Percentiles rank a stretch among this genome's conserved stretches.
Conservation (phyloP, 1,140 invertebrate genomes). For the Lepidurus arcticus region DNA sequence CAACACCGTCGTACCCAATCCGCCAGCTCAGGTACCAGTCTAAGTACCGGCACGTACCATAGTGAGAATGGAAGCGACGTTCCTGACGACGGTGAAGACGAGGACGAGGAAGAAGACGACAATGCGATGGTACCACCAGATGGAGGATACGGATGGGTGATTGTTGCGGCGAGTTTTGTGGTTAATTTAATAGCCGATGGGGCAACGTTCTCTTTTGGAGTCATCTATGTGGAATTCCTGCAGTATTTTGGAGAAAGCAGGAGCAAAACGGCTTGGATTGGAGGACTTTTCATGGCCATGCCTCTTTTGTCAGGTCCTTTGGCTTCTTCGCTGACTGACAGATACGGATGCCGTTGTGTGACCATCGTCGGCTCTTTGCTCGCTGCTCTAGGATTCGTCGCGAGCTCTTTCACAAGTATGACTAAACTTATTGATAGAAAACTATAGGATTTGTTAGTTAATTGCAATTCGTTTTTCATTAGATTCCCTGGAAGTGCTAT, state of each 20-base stretch:
- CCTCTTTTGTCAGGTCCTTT: constrained; percentile 81
- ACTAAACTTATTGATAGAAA: background rate
- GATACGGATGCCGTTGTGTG: constrained; percentile 73
- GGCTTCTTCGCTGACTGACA: constrained; percentile 77
- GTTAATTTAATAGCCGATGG: constrained; percentile 92
- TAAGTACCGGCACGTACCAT: background rate
- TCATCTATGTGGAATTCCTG: constrained; percentile 81
- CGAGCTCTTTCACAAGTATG: constrained; percentile 65
- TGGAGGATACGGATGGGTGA: constrained; percentile 64
- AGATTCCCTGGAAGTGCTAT: constrained; percentile 68
- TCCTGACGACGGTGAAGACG: background rate
- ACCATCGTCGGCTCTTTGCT: constrained; percentile 74
- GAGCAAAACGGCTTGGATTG: constrained; percentile 84
- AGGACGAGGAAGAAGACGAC: constrained; percentile 20
- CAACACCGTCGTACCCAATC: background rate
- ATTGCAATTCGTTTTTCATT: constrained; percentile 37
- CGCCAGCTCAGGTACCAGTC: background rate
- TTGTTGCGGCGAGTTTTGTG: constrained; percentile 73
- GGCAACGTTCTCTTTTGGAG: constrained; percentile 85
- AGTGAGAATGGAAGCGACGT: background rate
- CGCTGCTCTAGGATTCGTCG: constrained; percentile 70
- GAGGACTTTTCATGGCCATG: constrained; percentile 83
- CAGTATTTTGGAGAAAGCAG: constrained; percentile 70
- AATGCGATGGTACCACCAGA: constrained; percentile 15
- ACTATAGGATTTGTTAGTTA: constrained; percentile 20